phyloP scores from a whole-genome alignment of 2,888 invertebrate genomes.

The Adelphocoris suturalis region DNA sequence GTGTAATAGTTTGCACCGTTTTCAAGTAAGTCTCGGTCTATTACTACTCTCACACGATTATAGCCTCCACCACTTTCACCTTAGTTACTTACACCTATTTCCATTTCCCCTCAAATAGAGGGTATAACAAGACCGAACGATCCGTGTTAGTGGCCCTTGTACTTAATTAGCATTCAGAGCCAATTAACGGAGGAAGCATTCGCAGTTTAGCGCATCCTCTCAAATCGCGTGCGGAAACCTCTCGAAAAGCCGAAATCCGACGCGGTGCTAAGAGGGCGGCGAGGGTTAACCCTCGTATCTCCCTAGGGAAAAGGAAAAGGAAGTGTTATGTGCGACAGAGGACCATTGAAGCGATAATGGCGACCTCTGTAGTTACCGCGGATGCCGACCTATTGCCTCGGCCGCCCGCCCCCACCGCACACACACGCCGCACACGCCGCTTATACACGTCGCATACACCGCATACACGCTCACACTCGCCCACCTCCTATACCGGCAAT shows the following conservation, averaged over 20 bases:
- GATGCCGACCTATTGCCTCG: conserved; percentile 21
- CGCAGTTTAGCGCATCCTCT: conserved; percentile 17
- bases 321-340: conserved; percentile 18
- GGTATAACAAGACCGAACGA: background rate
- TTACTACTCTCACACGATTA: no score
- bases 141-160: conserved; percentile 5
- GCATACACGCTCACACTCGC: background rate
- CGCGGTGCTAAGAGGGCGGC: background rate
- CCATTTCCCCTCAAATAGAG: background rate
- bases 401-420: background rate
- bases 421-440: background rate
- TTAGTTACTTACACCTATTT: background rate
- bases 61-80: background rate
- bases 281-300: no score
- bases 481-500: background rate
- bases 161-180: background rate
- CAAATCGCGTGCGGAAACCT: background rate
- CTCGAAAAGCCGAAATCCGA: background rate
- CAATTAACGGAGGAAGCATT: background rate
- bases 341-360: conserved; percentile 31
- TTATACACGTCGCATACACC: background rate
- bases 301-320: background rate
- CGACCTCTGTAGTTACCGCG: conserved; percentile 16
- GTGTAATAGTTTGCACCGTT: no score
- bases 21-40: no score